Base-by-base conservation (phyloP, 2,113 vertebrate species). In the Macaca nemestrina region DNA sequence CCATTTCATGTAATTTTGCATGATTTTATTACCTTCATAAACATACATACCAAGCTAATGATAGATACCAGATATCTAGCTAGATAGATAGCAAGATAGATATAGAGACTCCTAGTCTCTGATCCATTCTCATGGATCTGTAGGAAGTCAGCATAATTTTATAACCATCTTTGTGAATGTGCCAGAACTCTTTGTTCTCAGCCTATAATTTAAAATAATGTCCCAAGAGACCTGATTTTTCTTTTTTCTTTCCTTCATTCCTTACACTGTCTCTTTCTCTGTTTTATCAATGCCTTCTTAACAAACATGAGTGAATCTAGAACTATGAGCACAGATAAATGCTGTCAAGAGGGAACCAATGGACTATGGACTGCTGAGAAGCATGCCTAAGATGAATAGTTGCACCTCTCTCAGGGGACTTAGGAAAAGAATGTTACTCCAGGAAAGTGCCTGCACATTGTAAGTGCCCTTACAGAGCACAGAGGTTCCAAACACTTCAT, bases 401-500 rank as follows among this genome's bases (percentile, higher is more conserved):
- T 92, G 12, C 2, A 73, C 45, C 50, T 87, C 57, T 92, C 61
- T 27, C 48, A 25, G 5, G 8, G 27, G 50, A 25, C 55, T 64
- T 92, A 52, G 18, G 35, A 40, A 88, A 88, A 86, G 30, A 89
- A 91, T 32, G 25, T 67, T 35, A 52, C 30, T 18, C 68, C 22
- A 20, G 52, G 79, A 48, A 95, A 91, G 27, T 32, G 5, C 57
- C 57, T 81, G 0, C 72, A 67, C 1, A 85, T 84, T 87, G 1
- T 52, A 81, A 85, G 96, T 88, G 86, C 78, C 88, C 96, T 98
- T 98, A 97, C 83, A 98, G 98, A 98, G 92, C 70, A 92, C 97
- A 97, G 96, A 98, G 97, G 38, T 98, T 98, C 92, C 94, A 98
- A 98, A 98, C 14, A 80, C 12, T 78, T 98, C 96, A 97, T 98